A percentile compares a stretch with the other conserved stretches of the same genome.
These are phyloP conservation scores for Corvus moneduloides DNA, from an alignment of 2,113 vertebrate genomes.

Conservation along the genomic window DNA sequence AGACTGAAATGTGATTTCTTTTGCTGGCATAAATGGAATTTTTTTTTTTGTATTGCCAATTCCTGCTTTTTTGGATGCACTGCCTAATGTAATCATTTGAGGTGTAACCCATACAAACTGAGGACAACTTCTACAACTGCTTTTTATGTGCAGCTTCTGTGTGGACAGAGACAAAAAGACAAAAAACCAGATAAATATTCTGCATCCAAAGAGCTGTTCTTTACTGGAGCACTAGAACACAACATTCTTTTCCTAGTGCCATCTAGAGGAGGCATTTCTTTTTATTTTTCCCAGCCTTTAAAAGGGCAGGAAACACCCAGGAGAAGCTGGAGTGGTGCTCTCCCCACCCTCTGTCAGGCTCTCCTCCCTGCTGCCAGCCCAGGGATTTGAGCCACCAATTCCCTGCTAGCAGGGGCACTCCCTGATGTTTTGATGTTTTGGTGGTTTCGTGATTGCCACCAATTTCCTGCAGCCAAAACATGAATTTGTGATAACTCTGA, in stretches of 20 bases:
- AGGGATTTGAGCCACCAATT: conserved; percentile 47
- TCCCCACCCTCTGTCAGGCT: not conserved
- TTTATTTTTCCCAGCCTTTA: not conserved
- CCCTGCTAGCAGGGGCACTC: conserved; percentile 49
- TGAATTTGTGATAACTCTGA: conserved; percentile 80
- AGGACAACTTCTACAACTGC: not conserved
- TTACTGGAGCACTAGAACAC: not conserved
- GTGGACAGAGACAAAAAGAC: not conserved
- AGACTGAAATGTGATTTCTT: not conserved
- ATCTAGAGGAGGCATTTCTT: not conserved
- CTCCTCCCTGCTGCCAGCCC: not conserved
- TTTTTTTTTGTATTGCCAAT: not conserved
- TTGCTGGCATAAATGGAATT: not conserved
- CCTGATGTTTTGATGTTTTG: conserved; percentile 80
- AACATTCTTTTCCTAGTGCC: not conserved
- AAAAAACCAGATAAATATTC: not conserved
- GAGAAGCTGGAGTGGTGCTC: not conserved
- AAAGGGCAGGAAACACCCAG: not conserved
- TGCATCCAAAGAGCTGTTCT: not conserved
- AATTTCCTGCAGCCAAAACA: conserved; percentile 82
- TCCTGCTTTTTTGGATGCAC: not conserved
- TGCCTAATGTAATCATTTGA: not conserved
- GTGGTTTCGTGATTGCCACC: conserved; percentile 77
- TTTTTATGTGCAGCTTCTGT: not conserved
- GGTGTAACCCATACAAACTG: not conserved